phyloP scores from a whole-genome alignment of 2,113 vertebrate genomes.

The Vidua macroura region DNA sequence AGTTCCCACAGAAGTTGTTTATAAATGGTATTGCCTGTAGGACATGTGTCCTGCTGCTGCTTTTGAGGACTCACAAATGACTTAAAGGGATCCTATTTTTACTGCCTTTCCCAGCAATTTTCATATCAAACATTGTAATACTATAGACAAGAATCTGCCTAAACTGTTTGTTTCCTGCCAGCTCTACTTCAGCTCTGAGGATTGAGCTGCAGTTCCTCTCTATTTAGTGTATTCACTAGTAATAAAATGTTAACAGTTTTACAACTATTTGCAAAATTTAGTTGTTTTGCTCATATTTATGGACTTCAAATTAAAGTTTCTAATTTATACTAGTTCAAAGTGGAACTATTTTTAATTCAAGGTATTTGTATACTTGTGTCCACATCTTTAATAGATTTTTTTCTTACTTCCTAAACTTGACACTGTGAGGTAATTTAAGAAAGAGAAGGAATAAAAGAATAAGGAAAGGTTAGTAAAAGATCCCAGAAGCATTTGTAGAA shows the following conservation, averaged over 20 bases:
- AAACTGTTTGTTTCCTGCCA: neutral
- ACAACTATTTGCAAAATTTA: neutral
- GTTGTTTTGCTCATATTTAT: neutral
- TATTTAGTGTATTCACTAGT: neutral
- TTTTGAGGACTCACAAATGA: conserved; percentile 1
- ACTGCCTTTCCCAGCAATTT: neutral
- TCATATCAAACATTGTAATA: conserved; percentile 6
- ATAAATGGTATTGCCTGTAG: neutral
- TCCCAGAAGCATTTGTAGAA: neutral
- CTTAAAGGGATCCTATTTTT: conserved; percentile 29
- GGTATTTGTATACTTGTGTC: neutral
- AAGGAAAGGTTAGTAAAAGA: neutral
- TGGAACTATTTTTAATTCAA: neutral
- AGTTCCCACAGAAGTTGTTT: conserved; percentile 10
- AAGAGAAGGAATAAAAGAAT: neutral
- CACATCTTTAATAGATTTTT: neutral
- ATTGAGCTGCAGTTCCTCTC: neutral
- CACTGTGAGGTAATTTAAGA: neutral
- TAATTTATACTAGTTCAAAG: neutral
- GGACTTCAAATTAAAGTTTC: neutral
- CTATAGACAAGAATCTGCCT: neutral
- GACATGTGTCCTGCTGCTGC: neutral
- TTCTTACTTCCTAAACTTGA: neutral
- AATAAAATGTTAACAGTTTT: neutral
- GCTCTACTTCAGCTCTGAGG: neutral